Evolutionary conservation across 2,888 invertebrate species (phyloP).

Genomic region (Antheraea assamensis): DNA sequence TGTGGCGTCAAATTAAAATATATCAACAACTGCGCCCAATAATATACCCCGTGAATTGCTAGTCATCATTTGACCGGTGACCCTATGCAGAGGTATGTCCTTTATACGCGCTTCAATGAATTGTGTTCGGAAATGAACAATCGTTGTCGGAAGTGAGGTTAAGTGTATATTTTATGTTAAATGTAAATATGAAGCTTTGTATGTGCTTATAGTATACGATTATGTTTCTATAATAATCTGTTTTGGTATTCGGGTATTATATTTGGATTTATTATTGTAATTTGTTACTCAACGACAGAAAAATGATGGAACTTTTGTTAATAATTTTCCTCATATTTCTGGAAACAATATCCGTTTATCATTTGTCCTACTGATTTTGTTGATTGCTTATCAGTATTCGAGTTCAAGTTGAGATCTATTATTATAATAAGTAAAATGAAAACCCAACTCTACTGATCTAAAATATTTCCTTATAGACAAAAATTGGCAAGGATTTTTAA

Average conservation of each 20-base stretch:
- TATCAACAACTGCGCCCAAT: neutral
- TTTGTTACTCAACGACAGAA: too few species aligned
- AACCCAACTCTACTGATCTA: neutral
- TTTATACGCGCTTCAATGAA: constrained; percentile 49
- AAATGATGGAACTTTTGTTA: neutral
- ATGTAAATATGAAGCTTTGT: neutral
- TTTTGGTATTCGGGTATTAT: neutral
- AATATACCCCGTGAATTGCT: neutral
- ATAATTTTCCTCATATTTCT: too few species aligned
- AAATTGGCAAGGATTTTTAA: neutral
- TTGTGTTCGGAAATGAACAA: constrained; percentile 65
- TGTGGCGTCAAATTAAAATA: neutral
- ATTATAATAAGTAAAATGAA: neutral
- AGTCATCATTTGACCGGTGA: constrained; percentile 6
- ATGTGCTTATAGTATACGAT: neutral
- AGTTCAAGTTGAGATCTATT: neutral
- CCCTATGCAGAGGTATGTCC: constrained; percentile 11
- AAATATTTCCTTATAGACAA: neutral
- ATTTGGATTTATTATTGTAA: neutral
- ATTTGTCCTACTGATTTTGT: neutral
- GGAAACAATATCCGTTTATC: too few species aligned
- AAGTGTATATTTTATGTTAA: constrained; percentile 10
- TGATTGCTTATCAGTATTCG: neutral
- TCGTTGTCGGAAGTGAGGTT: constrained; percentile 62
- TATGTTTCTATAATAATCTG: neutral